Evolutionary conservation across 2,888 invertebrate species (phyloP), one percentile per base, ranked within the genome.

Genomic region (Epistrophella euchroma): DNA sequence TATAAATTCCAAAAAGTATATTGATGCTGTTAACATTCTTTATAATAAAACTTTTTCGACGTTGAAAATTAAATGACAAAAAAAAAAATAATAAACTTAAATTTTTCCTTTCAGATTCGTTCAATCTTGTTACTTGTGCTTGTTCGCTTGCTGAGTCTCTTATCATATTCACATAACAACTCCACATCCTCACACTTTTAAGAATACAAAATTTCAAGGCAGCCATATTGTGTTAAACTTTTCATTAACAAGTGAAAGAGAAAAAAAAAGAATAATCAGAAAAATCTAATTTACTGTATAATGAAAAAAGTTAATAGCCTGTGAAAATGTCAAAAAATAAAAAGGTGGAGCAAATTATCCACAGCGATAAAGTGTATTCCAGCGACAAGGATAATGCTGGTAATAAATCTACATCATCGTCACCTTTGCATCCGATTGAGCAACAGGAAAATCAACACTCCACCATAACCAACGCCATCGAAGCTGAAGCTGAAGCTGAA

Each of bases 251-350:
- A 28, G 17, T 32, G 15, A 32, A 13, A 19, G 2, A 17, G 55
- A 45, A 28, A 13, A 19, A 4, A 17, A 62, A 45, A 28, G 66
- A 40, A 56, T 17, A 58, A 58, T 58, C 37, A 37, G 19, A 37
- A 64, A 52, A 60, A 64, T 62, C 64, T 62, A 56, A 76, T 81
- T 81, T 76, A 62, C 22, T 55, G 62, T 45, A 73, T 73, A 71
- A 77, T 83, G 83, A 74, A 74, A 83, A 74, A 78, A 74, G 62
- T 72, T 74, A 83, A 78, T 68, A 83, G 68, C 68, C 74, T 83
- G 73, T 74, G 62, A 78, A 83, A 83, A 83, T 83, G 83, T 83
- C 83, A 58, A 70, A 62, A 64, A 74, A 70, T 78, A 74, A 78
- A 74, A 74, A 78, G 62, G 78, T 60, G 55, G 83, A 83, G 55